A percentile compares a stretch with the other conserved stretches of the same genome.
These are phyloP conservation scores for Heliconius ismenius DNA, from an alignment of 2,888 invertebrate species.

Conservation along the genomic window DNA sequence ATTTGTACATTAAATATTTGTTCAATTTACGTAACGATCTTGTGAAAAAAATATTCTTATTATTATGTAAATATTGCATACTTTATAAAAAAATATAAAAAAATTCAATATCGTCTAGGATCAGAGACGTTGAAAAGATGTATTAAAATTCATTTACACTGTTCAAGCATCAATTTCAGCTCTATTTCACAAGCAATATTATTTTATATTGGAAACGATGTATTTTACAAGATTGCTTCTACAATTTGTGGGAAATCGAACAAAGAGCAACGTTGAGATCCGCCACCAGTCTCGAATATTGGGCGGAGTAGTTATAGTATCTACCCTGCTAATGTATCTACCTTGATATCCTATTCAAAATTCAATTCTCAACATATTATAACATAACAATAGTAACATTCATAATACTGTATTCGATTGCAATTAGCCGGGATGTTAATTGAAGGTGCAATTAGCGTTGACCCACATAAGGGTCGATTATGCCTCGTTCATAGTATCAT, in stretches of 20 bases:
- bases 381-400: background rate
- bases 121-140: constrained; percentile 1
- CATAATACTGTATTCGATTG: constrained; percentile 27
- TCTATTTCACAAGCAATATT: constrained; percentile 28
- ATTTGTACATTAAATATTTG: background rate
- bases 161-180: background rate
- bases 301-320: too few species aligned
- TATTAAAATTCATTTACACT: constrained; percentile 4
- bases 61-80: background rate
- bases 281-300: too few species aligned
- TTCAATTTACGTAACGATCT: background rate
- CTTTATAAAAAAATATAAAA: background rate
- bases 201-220: background rate
- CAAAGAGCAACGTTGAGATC: too few species aligned
- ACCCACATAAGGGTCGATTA: constrained; percentile 21
- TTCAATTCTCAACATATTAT: background rate
- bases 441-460: constrained; percentile 35
- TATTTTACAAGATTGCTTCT: background rate
- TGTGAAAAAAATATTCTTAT: too few species aligned
- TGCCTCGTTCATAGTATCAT: background rate
- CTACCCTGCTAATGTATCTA: too few species aligned
- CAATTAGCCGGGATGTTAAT: constrained; percentile 17
- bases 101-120: background rate
- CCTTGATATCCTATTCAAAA: background rate
- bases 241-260: background rate